phyloP scores from a whole-genome alignment of 2,888 invertebrate species.

The Seira ritae region DNA sequence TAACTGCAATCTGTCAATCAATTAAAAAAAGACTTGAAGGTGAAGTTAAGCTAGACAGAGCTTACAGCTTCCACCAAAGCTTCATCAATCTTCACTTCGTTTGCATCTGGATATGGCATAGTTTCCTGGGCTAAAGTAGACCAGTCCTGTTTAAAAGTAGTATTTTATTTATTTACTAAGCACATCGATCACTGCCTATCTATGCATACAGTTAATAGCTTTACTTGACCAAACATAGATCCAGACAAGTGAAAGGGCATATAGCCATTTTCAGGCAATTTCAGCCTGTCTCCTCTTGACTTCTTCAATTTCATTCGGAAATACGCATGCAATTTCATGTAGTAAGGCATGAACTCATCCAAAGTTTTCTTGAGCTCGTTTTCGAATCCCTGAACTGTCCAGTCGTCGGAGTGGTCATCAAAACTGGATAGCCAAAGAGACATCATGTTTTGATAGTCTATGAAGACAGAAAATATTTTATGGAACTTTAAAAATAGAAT shows the following conservation, averaged over 20 bases:
- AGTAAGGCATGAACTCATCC: neutral
- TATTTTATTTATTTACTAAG: neutral
- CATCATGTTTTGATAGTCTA: slow-evolving; percentile 63
- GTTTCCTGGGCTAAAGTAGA: slow-evolving; percentile 79
- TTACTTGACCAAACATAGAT: slow-evolving; percentile 75
- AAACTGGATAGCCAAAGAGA: slow-evolving; percentile 65
- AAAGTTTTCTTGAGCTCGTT: slow-evolving; percentile 15
- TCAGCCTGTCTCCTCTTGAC: slow-evolving; percentile 70
- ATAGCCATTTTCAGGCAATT: slow-evolving; percentile 74
- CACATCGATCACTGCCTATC: neutral
- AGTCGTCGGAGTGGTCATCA: slow-evolving; percentile 58
- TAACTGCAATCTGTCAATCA: no score
- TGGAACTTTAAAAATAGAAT: neutral
- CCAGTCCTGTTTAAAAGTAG: no score
- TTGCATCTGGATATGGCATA: slow-evolving; percentile 76
- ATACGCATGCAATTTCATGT: slow-evolving; percentile 83
- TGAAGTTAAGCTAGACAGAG: neutral
- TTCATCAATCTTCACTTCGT: slow-evolving; percentile 84
- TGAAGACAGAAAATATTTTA: neutral
- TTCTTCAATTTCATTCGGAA: slow-evolving; percentile 82
- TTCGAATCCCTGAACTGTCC: slow-evolving; percentile 56
- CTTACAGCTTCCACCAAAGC: slow-evolving; percentile 81
- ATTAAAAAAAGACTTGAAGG: no score
- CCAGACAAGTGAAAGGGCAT: slow-evolving; percentile 76
- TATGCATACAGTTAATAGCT: neutral